A percentile compares a stretch with the other conserved stretches of the same genome.
phyloP scores from a whole-genome alignment of 1,140 invertebrate species.

The Octopus sinensis region DNA sequence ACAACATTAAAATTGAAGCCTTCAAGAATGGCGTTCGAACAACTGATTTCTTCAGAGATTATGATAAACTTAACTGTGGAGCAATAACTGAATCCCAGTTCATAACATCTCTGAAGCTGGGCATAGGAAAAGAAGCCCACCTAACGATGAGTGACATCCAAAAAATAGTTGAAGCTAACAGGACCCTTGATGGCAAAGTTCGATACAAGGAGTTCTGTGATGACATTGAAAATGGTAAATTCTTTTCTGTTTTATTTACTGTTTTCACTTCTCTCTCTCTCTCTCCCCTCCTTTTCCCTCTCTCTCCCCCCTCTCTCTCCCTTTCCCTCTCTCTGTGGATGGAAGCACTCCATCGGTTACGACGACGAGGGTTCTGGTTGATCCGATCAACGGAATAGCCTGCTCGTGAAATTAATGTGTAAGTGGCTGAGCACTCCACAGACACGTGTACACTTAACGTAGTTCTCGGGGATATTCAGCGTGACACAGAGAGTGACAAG shows the following conservation, averaged over 20 bases:
- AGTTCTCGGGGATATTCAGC: no score
- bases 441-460: no score
- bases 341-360: no score
- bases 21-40: slow-evolving; percentile 55
- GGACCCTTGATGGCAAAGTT: slow-evolving; percentile 49
- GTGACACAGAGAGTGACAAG: no score
- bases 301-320: no score
- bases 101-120: slow-evolving; percentile 50
- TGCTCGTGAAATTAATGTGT: no score
- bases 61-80: slow-evolving; percentile 54
- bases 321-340: no score
- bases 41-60: slow-evolving; percentile 57
- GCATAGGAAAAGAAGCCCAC: slow-evolving; percentile 54
- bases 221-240: slow-evolving; percentile 56
- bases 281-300: no score
- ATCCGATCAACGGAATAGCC: no score
- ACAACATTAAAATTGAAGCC: slow-evolving; percentile 53
- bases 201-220: slow-evolving; percentile 56
- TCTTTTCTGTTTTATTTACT: neutral
- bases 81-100: slow-evolving; percentile 57
- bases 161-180: slow-evolving; percentile 54
- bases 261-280: neutral
- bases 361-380: no score
- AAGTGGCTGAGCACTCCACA: no score
- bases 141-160: slow-evolving; percentile 50